phyloP scores from a whole-genome alignment of 2,888 invertebrate species.

The Microctonus brassicae region DNA sequence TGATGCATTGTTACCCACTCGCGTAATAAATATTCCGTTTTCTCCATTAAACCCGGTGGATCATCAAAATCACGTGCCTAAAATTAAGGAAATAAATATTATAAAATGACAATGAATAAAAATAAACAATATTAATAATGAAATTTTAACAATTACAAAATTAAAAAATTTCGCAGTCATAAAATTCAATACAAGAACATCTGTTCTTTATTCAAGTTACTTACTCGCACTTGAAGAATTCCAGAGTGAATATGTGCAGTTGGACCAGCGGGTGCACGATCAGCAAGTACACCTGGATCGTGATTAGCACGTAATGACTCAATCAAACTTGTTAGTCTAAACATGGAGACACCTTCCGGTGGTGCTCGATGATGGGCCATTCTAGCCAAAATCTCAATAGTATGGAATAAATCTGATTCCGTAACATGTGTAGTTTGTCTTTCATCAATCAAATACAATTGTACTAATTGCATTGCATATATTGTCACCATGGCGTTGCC shows the following conservation, averaged over 20 bases:
- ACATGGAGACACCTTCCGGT: conserved; percentile 79
- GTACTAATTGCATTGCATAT: conserved; percentile 93
- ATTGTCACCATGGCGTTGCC: conserved; percentile 86
- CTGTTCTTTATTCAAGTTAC: no score
- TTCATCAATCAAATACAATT: conserved; percentile 88
- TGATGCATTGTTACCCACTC: conserved; percentile 97
- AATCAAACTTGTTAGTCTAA: conserved; percentile 79
- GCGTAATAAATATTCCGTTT: conserved; percentile 92
- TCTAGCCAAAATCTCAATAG: conserved; percentile 85
- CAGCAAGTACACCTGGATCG: conserved; percentile 82
- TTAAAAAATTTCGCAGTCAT: no score
- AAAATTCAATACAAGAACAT: no score
- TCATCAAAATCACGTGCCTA: conserved; percentile 93
- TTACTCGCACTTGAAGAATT: conserved; percentile 85
- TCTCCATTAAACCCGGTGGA: conserved; percentile 93
- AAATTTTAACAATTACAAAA: no score
- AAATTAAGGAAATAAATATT: no score
- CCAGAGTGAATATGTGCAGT: conserved; percentile 94
- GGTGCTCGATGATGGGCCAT: conserved; percentile 81
- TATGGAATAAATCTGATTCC: conserved; percentile 88
- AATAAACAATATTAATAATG: neutral
- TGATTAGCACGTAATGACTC: conserved; percentile 84
- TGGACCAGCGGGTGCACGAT: conserved; percentile 83
- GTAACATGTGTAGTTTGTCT: conserved; percentile 81
- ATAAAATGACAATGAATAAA: conserved; percentile 66